Percentiles rank a stretch among this genome's conserved stretches.
These are phyloP conservation scores for Caenorhabditis imperialis DNA, from an alignment of 2,888 invertebrate species.

Conservation along the genomic window DNA sequence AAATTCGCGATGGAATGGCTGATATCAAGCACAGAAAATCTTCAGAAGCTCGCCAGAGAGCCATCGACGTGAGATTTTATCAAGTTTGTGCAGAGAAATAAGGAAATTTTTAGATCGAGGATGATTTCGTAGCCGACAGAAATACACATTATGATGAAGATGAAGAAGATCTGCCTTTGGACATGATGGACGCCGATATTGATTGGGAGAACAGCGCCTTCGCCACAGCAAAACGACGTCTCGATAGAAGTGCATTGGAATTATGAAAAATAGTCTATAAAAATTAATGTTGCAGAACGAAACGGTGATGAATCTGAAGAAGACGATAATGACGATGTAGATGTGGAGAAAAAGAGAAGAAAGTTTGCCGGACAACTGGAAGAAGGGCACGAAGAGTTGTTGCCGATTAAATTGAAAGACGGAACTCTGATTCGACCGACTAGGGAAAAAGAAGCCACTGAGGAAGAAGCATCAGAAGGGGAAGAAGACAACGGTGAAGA, in stretches of 20 bases:
- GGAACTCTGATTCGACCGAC: conserved; percentile 65
- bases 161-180: conserved; percentile 68
- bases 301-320: conserved; percentile 20
- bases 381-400: conserved; percentile 63
- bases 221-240: conserved; percentile 53
- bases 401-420: conserved; percentile 75
- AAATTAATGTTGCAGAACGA: conserved; percentile 16
- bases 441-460: conserved; percentile 55
- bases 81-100: conserved; percentile 5
- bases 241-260: conserved; percentile 43
- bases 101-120: conserved; percentile 61
- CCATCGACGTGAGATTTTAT: conserved; percentile 50
- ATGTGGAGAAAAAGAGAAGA: conserved; percentile 60
- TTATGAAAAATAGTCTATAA: neutral
- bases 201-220: conserved; percentile 70
- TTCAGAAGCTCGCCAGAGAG: conserved; percentile 51
- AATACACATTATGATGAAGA: conserved; percentile 63
- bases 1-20: conserved; percentile 57
- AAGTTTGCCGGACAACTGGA: conserved; percentile 61
- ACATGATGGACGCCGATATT: conserved; percentile 73
- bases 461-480: conserved; percentile 57
- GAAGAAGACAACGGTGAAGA: conserved; percentile 47
- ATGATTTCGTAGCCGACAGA: conserved; percentile 68
- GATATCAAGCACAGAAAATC: conserved; percentile 61
- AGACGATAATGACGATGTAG: conserved; percentile 33